Percentiles rank a stretch among this genome's conserved stretches.
Conservation (phyloP, 2,113 vertebrate genomes). For the Sisor rabdophorus region DNA sequence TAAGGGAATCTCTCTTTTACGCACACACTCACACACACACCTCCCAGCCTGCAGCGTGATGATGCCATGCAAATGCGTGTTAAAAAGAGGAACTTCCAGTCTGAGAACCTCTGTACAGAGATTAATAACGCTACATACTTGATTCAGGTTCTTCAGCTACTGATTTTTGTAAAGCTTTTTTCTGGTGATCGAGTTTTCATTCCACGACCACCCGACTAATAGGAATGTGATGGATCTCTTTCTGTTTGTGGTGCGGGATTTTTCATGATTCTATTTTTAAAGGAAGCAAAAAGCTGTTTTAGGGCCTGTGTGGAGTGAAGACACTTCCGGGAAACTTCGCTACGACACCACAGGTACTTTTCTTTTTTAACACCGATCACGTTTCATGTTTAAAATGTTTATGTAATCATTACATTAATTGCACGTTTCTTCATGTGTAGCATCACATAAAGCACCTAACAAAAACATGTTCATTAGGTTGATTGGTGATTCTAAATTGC, state of each 20-base stretch:
- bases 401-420: background rate
- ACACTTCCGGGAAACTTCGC: conserved; percentile 4
- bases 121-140: background rate
- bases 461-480: too few species aligned
- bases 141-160: background rate
- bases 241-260: background rate
- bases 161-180: background rate
- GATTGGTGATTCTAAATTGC: too few species aligned
- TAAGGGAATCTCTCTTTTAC: background rate
- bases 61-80: conserved; percentile 58
- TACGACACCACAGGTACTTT: background rate
- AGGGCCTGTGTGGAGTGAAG: conserved; percentile 7
- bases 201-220: background rate
- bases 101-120: conserved; percentile 1
- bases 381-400: too few species aligned
- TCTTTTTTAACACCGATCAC: background rate
- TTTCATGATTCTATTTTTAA: background rate
- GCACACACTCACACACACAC: background rate
- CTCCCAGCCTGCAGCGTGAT: background rate
- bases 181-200: background rate
- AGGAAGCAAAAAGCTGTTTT: background rate
- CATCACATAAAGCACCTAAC: too few species aligned
- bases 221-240: background rate
- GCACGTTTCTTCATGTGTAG: background rate
- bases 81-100: conserved; percentile 46